Conservation (phyloP, 2,797 vertebrate genomes). For the Micromesistius poutassou region DNA sequence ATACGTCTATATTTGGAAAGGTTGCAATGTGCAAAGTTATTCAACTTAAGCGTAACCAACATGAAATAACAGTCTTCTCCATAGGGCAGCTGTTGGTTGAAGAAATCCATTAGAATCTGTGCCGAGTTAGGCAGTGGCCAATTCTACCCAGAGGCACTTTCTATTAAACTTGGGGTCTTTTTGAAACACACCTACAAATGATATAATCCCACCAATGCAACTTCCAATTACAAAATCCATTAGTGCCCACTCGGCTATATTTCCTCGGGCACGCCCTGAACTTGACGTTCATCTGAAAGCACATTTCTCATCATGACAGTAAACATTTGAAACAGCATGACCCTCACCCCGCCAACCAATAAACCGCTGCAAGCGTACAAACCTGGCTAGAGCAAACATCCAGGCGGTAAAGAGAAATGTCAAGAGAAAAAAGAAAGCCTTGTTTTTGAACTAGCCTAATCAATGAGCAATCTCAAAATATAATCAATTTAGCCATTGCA, state of each 20-base stretch:
- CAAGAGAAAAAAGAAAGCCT: constrained; percentile 22
- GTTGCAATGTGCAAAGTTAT: background rate
- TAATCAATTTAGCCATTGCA: background rate
- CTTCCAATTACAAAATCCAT: constrained; percentile 56
- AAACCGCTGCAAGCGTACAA: constrained; percentile 39
- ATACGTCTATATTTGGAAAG: background rate
- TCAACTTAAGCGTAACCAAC: background rate
- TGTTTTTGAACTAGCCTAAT: background rate
- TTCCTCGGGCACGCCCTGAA: constrained; percentile 46
- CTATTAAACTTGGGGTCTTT: constrained; percentile 67
- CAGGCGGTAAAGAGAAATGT: constrained; percentile 6
- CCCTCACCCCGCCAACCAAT: constrained; percentile 38
- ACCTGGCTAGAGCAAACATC: constrained; percentile 40
- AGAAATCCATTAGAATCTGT: constrained; percentile 50
- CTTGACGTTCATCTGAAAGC: constrained; percentile 23
- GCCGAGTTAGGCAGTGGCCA: constrained; percentile 31
- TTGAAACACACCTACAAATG: constrained; percentile 55
- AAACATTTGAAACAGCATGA: constrained; percentile 52
- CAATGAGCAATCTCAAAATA: constrained; percentile 4
- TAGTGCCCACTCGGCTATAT: constrained; percentile 31
- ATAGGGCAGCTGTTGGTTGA: constrained; percentile 45
- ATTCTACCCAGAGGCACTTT: constrained; percentile 55
- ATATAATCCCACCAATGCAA: constrained; percentile 51
- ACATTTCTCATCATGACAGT: constrained; percentile 44
- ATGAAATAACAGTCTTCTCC: constrained; percentile 32